A percentile compares a stretch with the other conserved stretches of the same genome.
Conservation (phyloP, 2,888 invertebrate genomes). For the Lepidochitona cinerea region DNA sequence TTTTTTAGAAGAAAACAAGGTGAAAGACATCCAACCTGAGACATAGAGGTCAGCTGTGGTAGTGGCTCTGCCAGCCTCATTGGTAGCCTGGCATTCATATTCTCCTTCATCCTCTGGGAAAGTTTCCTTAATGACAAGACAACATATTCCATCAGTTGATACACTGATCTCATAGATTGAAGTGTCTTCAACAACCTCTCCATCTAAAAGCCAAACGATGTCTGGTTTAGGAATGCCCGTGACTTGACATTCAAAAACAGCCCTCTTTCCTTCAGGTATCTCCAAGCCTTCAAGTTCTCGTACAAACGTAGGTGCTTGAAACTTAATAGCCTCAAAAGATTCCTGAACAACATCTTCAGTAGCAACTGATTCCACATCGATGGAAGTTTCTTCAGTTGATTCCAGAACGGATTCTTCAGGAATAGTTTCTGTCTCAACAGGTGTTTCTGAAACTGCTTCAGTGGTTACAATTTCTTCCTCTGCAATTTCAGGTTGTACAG, state of each 20-base stretch:
- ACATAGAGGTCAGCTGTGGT: constrained; percentile 74
- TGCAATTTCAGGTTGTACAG: constrained; percentile 42
- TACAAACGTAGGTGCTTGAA: constrained; percentile 49
- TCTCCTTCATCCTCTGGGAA: constrained; percentile 97
- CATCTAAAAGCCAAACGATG: constrained; percentile 88
- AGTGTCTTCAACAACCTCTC: constrained; percentile 74
- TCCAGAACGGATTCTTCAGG: constrained; percentile 28
- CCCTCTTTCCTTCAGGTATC: constrained; percentile 50
- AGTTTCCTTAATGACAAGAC: constrained; percentile 91
- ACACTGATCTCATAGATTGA: constrained; percentile 45
- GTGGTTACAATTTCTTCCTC: constrained; percentile 38
- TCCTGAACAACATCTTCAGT: not conserved
- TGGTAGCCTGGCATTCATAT: constrained; percentile 94
- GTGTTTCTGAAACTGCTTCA: not conserved
- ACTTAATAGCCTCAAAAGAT: constrained; percentile 5
- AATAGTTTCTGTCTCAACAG: not conserved
- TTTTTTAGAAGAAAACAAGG: too few species aligned
- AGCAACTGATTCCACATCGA: not conserved
- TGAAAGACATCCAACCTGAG: constrained; percentile 43
- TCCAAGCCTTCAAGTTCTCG: constrained; percentile 46
- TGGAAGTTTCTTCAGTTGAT: not conserved
- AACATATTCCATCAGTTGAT: constrained; percentile 75
- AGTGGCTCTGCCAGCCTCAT: constrained; percentile 93
- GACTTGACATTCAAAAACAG: constrained; percentile 53
- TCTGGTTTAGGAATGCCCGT: constrained; percentile 65